A percentile compares a stretch with the other conserved stretches of the same genome.
These are phyloP conservation scores for Cranoglanis bouderius DNA, from an alignment of 2,113 vertebrate species.

Conservation along the genomic window DNA sequence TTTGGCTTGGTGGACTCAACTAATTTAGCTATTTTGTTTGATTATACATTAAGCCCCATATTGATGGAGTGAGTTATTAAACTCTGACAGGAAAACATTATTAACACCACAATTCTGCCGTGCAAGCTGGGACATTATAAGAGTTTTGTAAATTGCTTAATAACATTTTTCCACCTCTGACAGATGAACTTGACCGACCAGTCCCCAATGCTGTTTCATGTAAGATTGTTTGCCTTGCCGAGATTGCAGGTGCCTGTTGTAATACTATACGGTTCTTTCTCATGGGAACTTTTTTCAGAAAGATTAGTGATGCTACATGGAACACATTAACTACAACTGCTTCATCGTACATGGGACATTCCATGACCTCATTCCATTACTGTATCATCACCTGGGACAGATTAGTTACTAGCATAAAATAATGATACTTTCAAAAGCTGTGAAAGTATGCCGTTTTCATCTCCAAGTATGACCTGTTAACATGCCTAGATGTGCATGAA, in stretches of 20 bases:
- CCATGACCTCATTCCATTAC: slow-evolving; percentile 5
- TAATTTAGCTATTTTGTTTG: slow-evolving; percentile 23
- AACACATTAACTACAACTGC: slow-evolving; percentile 34
- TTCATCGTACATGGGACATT: slow-evolving; percentile 17
- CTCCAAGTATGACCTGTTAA: background rate
- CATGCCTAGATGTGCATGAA: background rate
- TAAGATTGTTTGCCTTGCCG: slow-evolving; percentile 20
- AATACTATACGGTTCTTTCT: slow-evolving; percentile 19
- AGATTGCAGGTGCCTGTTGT: slow-evolving; percentile 27
- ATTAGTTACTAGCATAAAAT: slow-evolving; percentile 19
- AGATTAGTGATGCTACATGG: slow-evolving; percentile 27
- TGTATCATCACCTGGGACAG: slow-evolving; percentile 22
- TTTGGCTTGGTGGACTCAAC: background rate
- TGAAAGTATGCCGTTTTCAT: background rate
- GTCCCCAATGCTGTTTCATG: slow-evolving; percentile 17
- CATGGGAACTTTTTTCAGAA: slow-evolving; percentile 2
- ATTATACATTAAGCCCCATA: slow-evolving; percentile 6
- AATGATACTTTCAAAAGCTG: background rate
- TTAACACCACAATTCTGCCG: background rate
- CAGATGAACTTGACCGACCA: background rate
- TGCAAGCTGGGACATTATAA: slow-evolving; percentile 1
- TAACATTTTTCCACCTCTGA: slow-evolving; percentile 16
- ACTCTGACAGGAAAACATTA: slow-evolving; percentile 7
- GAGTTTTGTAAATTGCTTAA: slow-evolving; percentile 20
- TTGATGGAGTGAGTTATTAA: slow-evolving; percentile 15